A percentile compares a stretch with the other conserved stretches of the same genome.
Conservation (phyloP, 2,888 invertebrate species). For the Alloplasta piceator region DNA sequence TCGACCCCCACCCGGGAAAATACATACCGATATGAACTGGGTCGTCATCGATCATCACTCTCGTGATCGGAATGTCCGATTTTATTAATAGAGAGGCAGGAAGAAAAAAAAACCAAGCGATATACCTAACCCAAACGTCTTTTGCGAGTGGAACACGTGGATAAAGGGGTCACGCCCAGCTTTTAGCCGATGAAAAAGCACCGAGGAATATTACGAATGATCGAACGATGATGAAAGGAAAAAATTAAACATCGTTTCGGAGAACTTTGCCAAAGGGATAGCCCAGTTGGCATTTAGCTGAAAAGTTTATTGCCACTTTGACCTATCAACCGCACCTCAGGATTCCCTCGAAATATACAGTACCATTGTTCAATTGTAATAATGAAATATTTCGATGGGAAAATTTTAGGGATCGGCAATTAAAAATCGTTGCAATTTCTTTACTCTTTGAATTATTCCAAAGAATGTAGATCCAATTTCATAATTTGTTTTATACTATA, state of each 20-base stretch:
- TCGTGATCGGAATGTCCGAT: constrained; percentile 16
- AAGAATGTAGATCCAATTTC: no score
- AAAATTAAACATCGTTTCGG: constrained; percentile 43
- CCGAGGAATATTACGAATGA: constrained; percentile 8
- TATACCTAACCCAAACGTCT: constrained; percentile 1
- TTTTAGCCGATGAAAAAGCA: constrained; percentile 44
- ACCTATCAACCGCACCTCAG: constrained; percentile 35
- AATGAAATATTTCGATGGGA: no score
- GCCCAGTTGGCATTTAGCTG: constrained; percentile 31
- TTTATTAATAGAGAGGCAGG: constrained; percentile 27
- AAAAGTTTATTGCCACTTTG: constrained; percentile 26
- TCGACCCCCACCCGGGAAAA: no score
- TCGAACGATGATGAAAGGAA: constrained; percentile 34
- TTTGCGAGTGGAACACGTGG: constrained; percentile 17
- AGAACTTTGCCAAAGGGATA: constrained; percentile 24
- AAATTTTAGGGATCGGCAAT: no score
- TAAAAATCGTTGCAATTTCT: no score
- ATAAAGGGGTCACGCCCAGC: constrained; percentile 48
- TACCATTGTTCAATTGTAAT: neutral
- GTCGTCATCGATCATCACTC: constrained; percentile 32
- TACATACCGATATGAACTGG: constrained; percentile 5
- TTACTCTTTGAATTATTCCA: no score
- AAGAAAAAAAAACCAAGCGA: constrained; percentile 24
- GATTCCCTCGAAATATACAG: neutral
- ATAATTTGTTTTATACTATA: no score